Evolutionary conservation across 2,113 vertebrate genomes (phyloP), one percentile per base, ranked within the genome.

Genomic region (Turdus rufiventris): DNA sequence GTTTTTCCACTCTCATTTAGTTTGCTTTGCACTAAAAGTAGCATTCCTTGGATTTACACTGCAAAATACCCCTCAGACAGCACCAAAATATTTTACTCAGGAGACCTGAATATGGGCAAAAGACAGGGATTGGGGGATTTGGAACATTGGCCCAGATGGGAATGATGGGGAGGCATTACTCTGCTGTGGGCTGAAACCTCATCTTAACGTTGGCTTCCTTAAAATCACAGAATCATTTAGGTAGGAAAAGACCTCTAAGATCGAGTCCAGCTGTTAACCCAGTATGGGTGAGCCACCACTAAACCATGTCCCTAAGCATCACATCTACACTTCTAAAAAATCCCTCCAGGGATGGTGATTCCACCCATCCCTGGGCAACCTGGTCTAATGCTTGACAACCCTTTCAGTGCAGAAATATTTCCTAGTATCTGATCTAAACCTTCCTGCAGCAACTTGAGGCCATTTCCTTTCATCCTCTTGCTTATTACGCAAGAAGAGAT

Each of bases 231-330:
- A 38, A 77, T 53, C 16, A 31, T 66, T 50, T 75, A 42, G 51
- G 20, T 13, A 42, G 36, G 10, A 75, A 66, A 58, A 50, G 43
- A 42, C 43, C 25, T 34, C 16, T 50, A 20, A 42, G 25, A 40
- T 56, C 0, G 2, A 57, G 13, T 34, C 31, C 36, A 42, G 4
- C 19, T 4, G 0, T 66, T 58, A 31, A 42, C 20, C 4, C 5
- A 66, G 29, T 14, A 10, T 8, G 50, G 42, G 12, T 24, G 50
- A 58, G 4, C 20, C 36, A 50, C 31, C 17, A 36, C 17, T 51
- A 58, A 75, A 58, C 14, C 8, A 20, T 7, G 6, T 42, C 34
- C 36, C 17, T 58, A 31, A 85, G n/a, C 6, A 33, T 9, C 34
- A 31, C 9, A 58, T 51, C 25, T 50, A 33, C 53, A 33, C 14